These are phyloP conservation scores for Tenualosa ilisha DNA, from an alignment of 2,797 vertebrate genomes.

Conservation along the genomic window DNA sequence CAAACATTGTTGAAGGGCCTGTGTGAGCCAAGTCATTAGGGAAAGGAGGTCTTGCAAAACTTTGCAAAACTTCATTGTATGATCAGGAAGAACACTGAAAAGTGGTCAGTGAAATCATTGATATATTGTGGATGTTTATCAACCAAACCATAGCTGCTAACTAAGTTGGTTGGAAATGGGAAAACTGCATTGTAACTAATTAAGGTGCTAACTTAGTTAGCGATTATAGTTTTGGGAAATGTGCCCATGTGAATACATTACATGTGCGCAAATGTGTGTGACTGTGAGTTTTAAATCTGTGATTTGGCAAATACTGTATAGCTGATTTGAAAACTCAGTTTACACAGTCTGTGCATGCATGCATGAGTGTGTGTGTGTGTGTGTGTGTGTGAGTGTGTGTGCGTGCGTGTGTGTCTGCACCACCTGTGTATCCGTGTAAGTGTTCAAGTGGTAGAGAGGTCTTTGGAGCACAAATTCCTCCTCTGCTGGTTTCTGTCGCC, in stretches of 20 bases:
- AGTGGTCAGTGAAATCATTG: not conserved
- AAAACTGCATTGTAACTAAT: too few relatives aligned
- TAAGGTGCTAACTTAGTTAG: too few relatives aligned
- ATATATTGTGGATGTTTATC: not conserved
- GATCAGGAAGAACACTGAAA: not conserved
- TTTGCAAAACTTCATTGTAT: not conserved
- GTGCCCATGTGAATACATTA: too few relatives aligned
- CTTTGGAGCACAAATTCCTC: slow-evolving; percentile 79
- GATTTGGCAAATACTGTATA: not conserved
- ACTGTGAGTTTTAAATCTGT: not conserved
- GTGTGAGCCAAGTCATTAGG: slow-evolving; percentile 14
- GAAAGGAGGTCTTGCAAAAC: not conserved
- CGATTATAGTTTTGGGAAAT: too few relatives aligned
- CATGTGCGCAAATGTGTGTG: too few relatives aligned
- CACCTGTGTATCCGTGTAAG: slow-evolving; percentile 89
- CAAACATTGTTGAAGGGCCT: slow-evolving; percentile 51
- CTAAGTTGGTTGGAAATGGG: too few relatives aligned
- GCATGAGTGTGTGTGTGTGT: not conserved
- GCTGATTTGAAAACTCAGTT: not conserved
- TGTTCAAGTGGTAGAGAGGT: slow-evolving; percentile 86
- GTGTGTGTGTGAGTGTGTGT: not conserved
- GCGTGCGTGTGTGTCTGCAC: not conserved
- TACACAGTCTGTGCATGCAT: too few relatives aligned
- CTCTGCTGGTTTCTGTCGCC: slow-evolving; percentile 63
- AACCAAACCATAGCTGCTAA: not conserved